These are phyloP conservation scores for Hemitrygon akajei DNA, from an alignment of 2,797 vertebrate species.

Conservation along the genomic window DNA sequence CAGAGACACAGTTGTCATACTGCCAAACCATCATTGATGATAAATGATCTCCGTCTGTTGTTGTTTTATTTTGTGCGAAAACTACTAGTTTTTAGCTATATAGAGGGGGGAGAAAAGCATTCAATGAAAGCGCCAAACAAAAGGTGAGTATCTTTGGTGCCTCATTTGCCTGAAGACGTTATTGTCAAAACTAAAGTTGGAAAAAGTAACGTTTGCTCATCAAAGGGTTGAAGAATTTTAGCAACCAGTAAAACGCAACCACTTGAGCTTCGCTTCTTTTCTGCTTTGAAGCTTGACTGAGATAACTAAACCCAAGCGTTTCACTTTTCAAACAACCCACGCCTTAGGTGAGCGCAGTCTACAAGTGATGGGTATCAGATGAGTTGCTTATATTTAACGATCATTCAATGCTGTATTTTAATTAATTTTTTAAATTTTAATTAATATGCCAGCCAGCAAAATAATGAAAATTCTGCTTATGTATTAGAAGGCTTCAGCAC, in stretches of 20 bases:
- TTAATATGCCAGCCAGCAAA: background rate
- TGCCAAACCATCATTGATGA: conserved; percentile 43
- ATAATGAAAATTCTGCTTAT: background rate
- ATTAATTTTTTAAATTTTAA: no score
- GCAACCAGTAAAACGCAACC: background rate
- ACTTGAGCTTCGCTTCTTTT: background rate
- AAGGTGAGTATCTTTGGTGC: conserved; percentile 33
- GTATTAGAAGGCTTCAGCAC: background rate
- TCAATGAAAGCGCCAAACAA: conserved; percentile 37
- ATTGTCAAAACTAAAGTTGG: conserved; percentile 25
- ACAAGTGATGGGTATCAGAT: background rate
- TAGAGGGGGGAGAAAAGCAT: conserved; percentile 31
- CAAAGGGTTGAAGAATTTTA: background rate
- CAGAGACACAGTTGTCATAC: conserved; percentile 40
- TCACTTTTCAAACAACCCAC: background rate
- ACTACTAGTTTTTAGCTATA: conserved; percentile 26
- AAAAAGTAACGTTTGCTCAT: background rate
- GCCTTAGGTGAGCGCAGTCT: background rate
- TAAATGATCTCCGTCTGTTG: conserved; percentile 43
- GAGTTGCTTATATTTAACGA: background rate
- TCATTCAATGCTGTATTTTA: background rate
- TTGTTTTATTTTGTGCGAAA: conserved; percentile 24
- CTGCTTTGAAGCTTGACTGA: conserved; percentile 29
- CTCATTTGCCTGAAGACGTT: background rate
- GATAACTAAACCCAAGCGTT: background rate